Conservation (phyloP, 1,140 invertebrate genomes). For the Adoxophyes honmai region DNA sequence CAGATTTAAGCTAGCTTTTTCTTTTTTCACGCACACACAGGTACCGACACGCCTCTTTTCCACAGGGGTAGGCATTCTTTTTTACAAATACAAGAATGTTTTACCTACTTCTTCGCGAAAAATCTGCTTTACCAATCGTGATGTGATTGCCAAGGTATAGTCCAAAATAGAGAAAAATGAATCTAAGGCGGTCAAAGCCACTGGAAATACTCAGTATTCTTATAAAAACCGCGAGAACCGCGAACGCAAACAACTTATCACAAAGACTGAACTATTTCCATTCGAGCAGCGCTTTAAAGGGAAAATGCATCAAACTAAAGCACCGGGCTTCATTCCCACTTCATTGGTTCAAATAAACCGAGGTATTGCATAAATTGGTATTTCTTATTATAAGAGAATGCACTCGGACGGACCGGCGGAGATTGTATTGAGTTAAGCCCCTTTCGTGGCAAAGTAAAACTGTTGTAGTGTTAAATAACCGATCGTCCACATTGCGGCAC, state of each 20-base stretch:
- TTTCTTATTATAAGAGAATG: conserved; percentile 11
- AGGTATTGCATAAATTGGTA: conserved; percentile 7
- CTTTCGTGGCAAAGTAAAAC: background rate
- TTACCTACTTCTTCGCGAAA: too few species aligned
- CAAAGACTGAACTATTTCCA: background rate
- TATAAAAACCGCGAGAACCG: too few species aligned
- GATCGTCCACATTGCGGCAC: background rate
- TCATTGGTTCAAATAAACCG: background rate
- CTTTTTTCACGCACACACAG: too few species aligned
- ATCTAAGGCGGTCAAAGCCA: too few species aligned
- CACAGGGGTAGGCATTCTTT: too few species aligned
- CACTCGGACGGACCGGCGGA: background rate
- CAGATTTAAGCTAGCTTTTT: too few species aligned
- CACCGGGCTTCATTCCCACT: conserved; percentile 4
- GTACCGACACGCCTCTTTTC: too few species aligned
- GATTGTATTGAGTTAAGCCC: conserved; percentile 11
- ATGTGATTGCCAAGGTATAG: too few species aligned
- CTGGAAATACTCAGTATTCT: too few species aligned
- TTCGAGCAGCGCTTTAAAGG: background rate
- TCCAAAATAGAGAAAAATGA: too few species aligned
- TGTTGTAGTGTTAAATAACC: conserved; percentile 4
- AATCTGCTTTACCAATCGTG: too few species aligned
- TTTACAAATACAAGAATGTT: too few species aligned
- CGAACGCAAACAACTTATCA: background rate
- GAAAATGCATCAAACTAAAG: background rate